phyloP scores from a whole-genome alignment of 2,113 vertebrate species.

The Panurus biarmicus region DNA sequence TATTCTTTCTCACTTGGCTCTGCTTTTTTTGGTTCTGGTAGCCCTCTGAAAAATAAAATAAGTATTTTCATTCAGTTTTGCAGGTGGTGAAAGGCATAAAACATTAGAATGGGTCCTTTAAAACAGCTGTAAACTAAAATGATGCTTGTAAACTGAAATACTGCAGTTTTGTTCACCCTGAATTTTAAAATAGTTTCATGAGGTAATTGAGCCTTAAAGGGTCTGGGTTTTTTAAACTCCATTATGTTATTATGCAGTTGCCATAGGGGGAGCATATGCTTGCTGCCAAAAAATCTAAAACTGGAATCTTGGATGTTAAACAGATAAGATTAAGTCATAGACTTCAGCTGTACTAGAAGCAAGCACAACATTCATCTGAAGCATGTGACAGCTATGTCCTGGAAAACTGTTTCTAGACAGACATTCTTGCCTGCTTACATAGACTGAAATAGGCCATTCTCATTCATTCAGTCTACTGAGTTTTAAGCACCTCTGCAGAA shows the following conservation, averaged over 20 bases:
- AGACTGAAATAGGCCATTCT: constrained; percentile 4
- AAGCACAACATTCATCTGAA: constrained; percentile 40
- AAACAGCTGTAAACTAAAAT: constrained; percentile 50
- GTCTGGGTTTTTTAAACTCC: constrained; percentile 28
- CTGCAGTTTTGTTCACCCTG: constrained; percentile 28
- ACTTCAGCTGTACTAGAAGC: constrained; percentile 33
- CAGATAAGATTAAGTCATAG: constrained; percentile 68
- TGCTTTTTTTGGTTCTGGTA: not conserved
- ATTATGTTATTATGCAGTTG: constrained; percentile 55
- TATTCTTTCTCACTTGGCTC: not conserved
- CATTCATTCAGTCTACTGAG: not conserved
- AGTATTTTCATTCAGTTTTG: constrained; percentile 46
- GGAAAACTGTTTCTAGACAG: constrained; percentile 47
- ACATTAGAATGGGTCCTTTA: constrained; percentile 33
- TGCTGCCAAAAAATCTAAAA: constrained; percentile 61
- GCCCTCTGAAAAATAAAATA: not conserved
- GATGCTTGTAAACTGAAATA: constrained; percentile 49
- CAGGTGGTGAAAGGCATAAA: constrained; percentile 30
- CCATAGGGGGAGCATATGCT: constrained; percentile 45
- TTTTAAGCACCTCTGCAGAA: constrained; percentile 30
- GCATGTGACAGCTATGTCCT: constrained; percentile 21
- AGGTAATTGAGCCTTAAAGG: constrained; percentile 53
- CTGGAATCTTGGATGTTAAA: constrained; percentile 61
- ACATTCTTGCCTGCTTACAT: constrained; percentile 36
- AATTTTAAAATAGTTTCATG: constrained; percentile 58